Percentiles rank a stretch among this genome's conserved stretches.
Evolutionary conservation across 2,797 vertebrate genomes (phyloP).

Genomic region (Rhinatrema bivittatum): DNA sequence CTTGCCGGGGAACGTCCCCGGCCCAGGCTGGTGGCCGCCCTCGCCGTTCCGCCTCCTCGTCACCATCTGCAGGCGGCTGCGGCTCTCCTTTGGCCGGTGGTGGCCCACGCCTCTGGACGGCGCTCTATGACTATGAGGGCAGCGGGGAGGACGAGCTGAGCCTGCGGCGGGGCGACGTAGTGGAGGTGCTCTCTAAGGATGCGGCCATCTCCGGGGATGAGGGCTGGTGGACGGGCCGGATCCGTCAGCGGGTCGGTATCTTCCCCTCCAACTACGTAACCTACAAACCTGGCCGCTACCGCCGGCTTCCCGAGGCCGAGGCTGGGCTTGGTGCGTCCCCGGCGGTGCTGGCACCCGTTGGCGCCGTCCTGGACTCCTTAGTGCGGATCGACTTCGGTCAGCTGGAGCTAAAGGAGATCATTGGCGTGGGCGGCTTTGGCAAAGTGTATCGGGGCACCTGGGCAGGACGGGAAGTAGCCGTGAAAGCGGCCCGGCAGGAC

Average conservation of each 20-base stretch:
- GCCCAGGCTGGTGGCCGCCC: background rate
- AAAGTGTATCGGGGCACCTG: slow-evolving; percentile 89
- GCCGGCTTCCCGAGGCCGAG: slow-evolving; percentile 28
- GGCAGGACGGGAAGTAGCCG: slow-evolving; percentile 83
- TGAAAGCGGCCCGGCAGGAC: slow-evolving; percentile 88
- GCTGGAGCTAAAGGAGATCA: slow-evolving; percentile 83
- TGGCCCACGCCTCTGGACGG: slow-evolving; percentile 62
- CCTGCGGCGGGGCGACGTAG: slow-evolving; percentile 72
- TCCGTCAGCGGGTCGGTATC: slow-evolving; percentile 76
- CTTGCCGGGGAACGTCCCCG: no score
- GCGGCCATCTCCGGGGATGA: slow-evolving; percentile 80
- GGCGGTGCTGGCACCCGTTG: background rate
- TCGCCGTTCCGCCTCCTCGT: no score
- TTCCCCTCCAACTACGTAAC: slow-evolving; percentile 83
- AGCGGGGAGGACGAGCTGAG: slow-evolving; percentile 82
- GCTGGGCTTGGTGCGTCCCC: background rate
- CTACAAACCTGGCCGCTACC: slow-evolving; percentile 56
- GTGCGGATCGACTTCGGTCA: slow-evolving; percentile 74
- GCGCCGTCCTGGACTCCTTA: slow-evolving; percentile 53
- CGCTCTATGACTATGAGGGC: slow-evolving; percentile 78
- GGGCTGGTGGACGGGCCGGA: slow-evolving; percentile 85
- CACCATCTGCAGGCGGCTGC: background rate
- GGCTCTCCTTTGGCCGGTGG: slow-evolving; percentile 14
- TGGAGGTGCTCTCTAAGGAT: slow-evolving; percentile 81
- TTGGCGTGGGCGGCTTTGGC: slow-evolving; percentile 88